Conservation (phyloP, 2,113 vertebrate genomes). For the Chaetodon auriga region DNA sequence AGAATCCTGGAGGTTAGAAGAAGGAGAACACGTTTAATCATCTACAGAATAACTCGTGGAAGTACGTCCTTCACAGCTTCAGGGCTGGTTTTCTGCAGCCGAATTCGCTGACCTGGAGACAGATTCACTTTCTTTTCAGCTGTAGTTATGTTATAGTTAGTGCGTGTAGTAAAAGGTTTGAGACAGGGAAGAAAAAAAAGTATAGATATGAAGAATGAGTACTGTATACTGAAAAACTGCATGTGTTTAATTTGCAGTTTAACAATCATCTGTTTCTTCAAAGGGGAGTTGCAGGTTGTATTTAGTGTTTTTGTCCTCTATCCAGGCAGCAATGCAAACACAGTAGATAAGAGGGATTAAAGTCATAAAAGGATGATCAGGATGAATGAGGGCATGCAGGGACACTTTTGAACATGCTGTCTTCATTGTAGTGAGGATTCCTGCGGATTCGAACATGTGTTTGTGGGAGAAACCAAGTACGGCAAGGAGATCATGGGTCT, state of each 20-base stretch:
- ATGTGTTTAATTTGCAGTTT: not conserved
- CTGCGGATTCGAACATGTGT: slow-evolving; percentile 92
- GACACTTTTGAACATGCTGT: no score
- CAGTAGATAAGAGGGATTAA: not conserved
- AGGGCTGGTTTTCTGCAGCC: not conserved
- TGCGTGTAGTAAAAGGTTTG: no score
- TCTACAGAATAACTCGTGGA: not conserved
- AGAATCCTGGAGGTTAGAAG: not conserved
- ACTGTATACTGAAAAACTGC: not conserved
- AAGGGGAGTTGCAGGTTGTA: not conserved
- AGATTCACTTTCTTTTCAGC: no score
- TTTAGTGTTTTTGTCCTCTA: slow-evolving; percentile 1
- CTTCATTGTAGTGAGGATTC: slow-evolving; percentile 84
- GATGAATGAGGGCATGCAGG: not conserved
- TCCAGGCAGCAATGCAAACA: not conserved
- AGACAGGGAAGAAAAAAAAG: no score
- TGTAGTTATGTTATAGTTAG: no score
- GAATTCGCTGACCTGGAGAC: no score
- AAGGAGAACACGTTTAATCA: not conserved
- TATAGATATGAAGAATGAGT: no score
- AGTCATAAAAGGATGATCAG: not conserved
- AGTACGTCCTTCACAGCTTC: not conserved
- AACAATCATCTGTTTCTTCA: not conserved
- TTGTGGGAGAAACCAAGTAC: slow-evolving; percentile 88
- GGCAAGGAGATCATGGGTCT: slow-evolving; percentile 86